These are phyloP conservation scores for Meloidogyne chitwoodi DNA, from an alignment of 1,140 invertebrate species.

Conservation along the genomic window DNA sequence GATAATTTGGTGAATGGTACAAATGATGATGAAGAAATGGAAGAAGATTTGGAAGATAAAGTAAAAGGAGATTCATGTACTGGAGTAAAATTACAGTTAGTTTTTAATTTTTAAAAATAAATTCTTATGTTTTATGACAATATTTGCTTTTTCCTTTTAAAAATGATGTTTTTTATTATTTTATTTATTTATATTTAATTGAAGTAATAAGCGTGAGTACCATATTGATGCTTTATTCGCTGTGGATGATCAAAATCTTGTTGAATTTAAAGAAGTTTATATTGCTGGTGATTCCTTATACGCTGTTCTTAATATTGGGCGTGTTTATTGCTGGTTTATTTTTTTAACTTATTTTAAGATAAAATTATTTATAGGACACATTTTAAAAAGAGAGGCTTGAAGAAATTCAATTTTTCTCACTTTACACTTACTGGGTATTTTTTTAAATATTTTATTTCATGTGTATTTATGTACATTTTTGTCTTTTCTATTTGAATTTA, in stretches of 20 bases:
- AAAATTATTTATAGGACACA: constrained; percentile 26
- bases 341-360: neutral
- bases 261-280: constrained; percentile 32
- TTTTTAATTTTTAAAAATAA: neutral
- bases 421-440: constrained; percentile 25
- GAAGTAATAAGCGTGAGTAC: neutral
- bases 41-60: neutral
- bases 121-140: neutral
- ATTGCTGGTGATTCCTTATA: constrained; percentile 33
- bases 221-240: neutral
- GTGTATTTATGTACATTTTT: too few relatives aligned
- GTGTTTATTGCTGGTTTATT: constrained; percentile 42
- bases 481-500: too few relatives aligned
- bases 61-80: neutral
- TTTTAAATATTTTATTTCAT: neutral
- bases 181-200: too few relatives aligned
- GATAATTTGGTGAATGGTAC: neutral
- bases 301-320: constrained; percentile 35
- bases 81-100: neutral
- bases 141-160: neutral
- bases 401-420: constrained; percentile 6
- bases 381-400: constrained; percentile 26
- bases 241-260: constrained; percentile 16
- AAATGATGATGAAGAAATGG: neutral
- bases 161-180: too few relatives aligned